Percentiles rank a stretch among this genome's conserved stretches.
These are phyloP conservation scores for Pomacea canaliculata DNA, from an alignment of 2,888 invertebrate species.

Conservation along the genomic window DNA sequence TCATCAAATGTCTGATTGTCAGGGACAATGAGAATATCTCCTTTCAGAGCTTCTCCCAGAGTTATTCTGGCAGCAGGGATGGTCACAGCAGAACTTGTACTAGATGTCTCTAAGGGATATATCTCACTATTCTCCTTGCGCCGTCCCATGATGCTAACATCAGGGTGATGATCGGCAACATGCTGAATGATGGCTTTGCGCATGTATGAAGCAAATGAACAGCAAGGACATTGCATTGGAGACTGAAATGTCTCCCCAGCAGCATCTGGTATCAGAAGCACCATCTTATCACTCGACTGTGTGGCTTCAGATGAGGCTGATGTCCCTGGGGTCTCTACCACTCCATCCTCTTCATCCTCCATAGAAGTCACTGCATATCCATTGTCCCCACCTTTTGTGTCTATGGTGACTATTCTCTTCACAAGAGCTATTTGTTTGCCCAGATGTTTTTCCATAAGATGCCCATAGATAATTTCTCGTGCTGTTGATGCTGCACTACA, in stretches of 20 bases:
- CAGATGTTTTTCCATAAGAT: conserved; percentile 42
- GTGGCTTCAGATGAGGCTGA: background rate
- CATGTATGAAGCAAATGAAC: conserved; percentile 38
- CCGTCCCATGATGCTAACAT: conserved; percentile 35
- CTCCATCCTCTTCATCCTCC: conserved; percentile 29
- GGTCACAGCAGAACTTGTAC: background rate
- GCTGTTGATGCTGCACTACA: conserved; percentile 42
- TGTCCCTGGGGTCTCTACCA: background rate
- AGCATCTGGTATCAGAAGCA: conserved; percentile 34
- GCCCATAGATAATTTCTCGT: conserved; percentile 38
- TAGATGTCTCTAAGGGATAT: conserved; percentile 18
- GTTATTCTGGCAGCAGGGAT: conserved; percentile 8
- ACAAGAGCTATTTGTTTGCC: conserved; percentile 41
- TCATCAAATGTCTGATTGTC: conserved; percentile 39
- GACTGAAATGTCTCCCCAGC: conserved; percentile 44
- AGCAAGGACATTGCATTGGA: conserved; percentile 48
- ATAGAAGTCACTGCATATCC: conserved; percentile 41
- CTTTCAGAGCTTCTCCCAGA: conserved; percentile 23
- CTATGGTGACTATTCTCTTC: conserved; percentile 39
- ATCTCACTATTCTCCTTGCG: conserved; percentile 27
- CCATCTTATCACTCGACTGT: conserved; percentile 26
- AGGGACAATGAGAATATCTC: conserved; percentile 37
- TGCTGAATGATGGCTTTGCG: conserved; percentile 37
- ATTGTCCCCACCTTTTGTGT: conserved; percentile 37
- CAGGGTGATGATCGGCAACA: conserved; percentile 31